These are phyloP conservation scores for Sinosuthora webbiana DNA, from an alignment of 2,113 vertebrate species.

Conservation along the genomic window DNA sequence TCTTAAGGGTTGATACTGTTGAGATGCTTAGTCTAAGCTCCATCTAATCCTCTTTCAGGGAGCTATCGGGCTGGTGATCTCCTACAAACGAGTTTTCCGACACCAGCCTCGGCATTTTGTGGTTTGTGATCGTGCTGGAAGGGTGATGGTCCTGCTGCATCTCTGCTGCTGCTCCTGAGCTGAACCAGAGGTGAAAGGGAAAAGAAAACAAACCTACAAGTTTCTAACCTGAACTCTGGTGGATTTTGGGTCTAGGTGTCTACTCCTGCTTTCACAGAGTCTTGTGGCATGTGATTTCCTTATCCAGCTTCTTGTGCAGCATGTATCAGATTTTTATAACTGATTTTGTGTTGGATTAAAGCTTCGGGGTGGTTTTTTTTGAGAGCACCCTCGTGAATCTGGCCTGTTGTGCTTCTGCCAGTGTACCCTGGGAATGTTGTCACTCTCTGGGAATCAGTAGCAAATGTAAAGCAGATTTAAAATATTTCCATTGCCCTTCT, in stretches of 20 bases:
- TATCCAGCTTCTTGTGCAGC: neutral
- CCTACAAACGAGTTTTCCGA: neutral
- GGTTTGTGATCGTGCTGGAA: neutral
- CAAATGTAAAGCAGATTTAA: neutral
- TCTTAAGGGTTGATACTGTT: neutral
- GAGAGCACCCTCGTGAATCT: neutral
- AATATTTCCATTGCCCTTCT: neutral
- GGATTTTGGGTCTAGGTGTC: neutral
- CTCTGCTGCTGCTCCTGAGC: neutral
- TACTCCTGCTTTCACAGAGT: neutral
- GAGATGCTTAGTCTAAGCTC: conserved; percentile 55
- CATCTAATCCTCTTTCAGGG: conserved; percentile 58
- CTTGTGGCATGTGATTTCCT: neutral
- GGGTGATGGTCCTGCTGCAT: neutral
- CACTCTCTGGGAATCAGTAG: neutral
- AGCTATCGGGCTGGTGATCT: neutral
- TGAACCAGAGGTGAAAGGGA: neutral
- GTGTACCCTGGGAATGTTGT: neutral
- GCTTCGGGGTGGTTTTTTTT: neutral
- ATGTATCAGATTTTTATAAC: neutral
- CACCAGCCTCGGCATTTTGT: neutral
- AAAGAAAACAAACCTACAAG: neutral
- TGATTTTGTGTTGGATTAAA: neutral
- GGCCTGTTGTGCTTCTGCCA: neutral
- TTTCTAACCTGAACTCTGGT: neutral